Percentiles rank a stretch among this genome's conserved stretches.
phyloP scores from a whole-genome alignment of 2,113 vertebrate genomes.

The Polypterus senegalus region DNA sequence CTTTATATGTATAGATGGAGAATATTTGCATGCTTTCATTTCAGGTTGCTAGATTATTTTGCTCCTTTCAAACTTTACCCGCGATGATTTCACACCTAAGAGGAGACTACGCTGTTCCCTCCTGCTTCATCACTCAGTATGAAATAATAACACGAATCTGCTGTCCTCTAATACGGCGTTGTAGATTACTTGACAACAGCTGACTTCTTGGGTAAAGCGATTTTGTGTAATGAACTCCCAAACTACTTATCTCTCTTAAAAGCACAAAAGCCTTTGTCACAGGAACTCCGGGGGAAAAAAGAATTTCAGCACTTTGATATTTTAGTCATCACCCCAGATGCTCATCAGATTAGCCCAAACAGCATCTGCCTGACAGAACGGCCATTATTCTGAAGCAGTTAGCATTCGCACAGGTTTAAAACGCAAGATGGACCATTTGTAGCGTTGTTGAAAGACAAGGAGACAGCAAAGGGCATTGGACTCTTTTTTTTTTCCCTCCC shows the following conservation, averaged over 20 bases:
- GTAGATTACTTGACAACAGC: too few species aligned
- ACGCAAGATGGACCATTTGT: slow-evolving; percentile 23
- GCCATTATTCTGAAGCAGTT: slow-evolving; percentile 8
- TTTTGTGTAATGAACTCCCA: slow-evolving; percentile 3
- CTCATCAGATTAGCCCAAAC: slow-evolving; percentile 18
- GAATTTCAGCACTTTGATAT: slow-evolving; percentile 25
- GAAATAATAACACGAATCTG: too few species aligned
- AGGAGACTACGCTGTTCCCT: too few species aligned
- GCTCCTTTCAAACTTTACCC: too few species aligned
- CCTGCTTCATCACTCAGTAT: too few species aligned
- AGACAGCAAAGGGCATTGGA: slow-evolving; percentile 31
- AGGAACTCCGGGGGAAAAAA: slow-evolving; percentile 6
- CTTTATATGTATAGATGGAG: too few species aligned
- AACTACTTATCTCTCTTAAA: not conserved
- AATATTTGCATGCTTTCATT: too few species aligned
- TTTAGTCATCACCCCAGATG: slow-evolving; percentile 26
- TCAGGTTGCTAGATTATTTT: too few species aligned
- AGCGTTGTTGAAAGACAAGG: slow-evolving; percentile 38
- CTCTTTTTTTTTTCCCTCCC: slow-evolving; percentile 3
- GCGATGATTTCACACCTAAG: too few species aligned
- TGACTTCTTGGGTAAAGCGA: not conserved
- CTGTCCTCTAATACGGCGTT: too few species aligned
- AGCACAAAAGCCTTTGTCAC: slow-evolving; percentile 18
- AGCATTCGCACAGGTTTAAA: slow-evolving; percentile 6
- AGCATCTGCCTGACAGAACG: slow-evolving; percentile 16